Evolutionary conservation across 23 tunicate genomes (phyloP).

Genomic region (Phallusia fumigata): DNA sequence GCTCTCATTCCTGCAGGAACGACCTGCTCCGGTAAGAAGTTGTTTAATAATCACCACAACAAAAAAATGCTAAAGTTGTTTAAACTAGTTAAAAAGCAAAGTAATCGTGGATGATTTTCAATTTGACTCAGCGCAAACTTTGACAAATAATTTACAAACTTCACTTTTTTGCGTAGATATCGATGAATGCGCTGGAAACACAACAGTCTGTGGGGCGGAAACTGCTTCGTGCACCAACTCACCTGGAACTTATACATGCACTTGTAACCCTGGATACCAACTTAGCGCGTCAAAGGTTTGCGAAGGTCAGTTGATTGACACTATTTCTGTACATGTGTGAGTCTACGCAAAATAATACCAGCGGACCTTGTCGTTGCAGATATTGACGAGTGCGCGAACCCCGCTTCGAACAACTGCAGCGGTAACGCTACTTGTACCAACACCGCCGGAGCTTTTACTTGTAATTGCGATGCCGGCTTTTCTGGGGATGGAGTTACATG

Average conservation of each 20-base stretch:
- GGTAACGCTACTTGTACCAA: slow-evolving; percentile 13
- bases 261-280: not conserved
- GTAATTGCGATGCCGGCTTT: not conserved
- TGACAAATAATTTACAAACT: no score
- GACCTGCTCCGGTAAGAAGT: not conserved
- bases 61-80: no score
- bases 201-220: not conserved
- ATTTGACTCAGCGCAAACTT: no score
- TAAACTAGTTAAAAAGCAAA: not conserved
- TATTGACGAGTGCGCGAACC: slow-evolving; percentile 21
- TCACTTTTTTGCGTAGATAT: no score
- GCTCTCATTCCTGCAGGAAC: not conserved
- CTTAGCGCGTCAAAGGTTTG: not conserved
- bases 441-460: not conserved
- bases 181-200: not conserved
- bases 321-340: no score
- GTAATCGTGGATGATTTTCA: not conserved
- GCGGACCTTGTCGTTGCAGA: not conserved
- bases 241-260: not conserved
- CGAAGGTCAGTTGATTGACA: not conserved
- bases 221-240: not conserved
- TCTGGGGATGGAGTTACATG: not conserved
- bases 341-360: not conserved
- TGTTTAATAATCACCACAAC: not conserved
- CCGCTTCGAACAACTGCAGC: not conserved